Conservation (phyloP, 2,113 vertebrate genomes). For the Otocyon megalotis region DNA sequence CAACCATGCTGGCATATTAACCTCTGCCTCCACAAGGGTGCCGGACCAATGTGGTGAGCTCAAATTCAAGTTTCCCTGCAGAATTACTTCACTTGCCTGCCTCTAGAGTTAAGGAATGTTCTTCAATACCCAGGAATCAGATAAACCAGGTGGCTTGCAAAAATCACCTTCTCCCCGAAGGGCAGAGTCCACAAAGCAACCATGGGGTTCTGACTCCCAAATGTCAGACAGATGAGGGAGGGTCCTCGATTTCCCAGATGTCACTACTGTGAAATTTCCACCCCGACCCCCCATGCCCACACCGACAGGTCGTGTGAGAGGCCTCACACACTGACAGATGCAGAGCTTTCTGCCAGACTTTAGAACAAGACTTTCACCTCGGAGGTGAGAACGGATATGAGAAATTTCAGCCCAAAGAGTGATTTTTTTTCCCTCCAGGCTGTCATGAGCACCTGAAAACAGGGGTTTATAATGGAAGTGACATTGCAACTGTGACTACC, state of each 20-base stretch:
- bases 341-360: constrained; percentile 65
- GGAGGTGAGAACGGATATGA: constrained; percentile 74
- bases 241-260: neutral
- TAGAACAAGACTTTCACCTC: constrained; percentile 70
- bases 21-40: neutral
- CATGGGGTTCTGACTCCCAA: neutral
- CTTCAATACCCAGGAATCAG: neutral
- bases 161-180: neutral
- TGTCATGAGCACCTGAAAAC: constrained; percentile 71
- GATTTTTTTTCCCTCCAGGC: constrained; percentile 59
- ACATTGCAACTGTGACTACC: constrained; percentile 76
- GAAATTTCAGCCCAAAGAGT: constrained; percentile 74
- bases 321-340: neutral
- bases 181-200: neutral
- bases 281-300: rapidly evolving
- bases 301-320: neutral
- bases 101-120: neutral
- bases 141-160: neutral
- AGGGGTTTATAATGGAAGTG: constrained; percentile 80
- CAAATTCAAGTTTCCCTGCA: neutral
- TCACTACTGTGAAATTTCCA: neutral
- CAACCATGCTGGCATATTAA: rapidly evolving
- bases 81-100: neutral
- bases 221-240: neutral
- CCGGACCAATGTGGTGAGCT: neutral